A percentile compares a stretch with the other conserved stretches of the same genome.
These are phyloP conservation scores for Pantherophis vulpinus DNA, from an alignment of 2,797 vertebrate genomes.

Conservation along the genomic window DNA sequence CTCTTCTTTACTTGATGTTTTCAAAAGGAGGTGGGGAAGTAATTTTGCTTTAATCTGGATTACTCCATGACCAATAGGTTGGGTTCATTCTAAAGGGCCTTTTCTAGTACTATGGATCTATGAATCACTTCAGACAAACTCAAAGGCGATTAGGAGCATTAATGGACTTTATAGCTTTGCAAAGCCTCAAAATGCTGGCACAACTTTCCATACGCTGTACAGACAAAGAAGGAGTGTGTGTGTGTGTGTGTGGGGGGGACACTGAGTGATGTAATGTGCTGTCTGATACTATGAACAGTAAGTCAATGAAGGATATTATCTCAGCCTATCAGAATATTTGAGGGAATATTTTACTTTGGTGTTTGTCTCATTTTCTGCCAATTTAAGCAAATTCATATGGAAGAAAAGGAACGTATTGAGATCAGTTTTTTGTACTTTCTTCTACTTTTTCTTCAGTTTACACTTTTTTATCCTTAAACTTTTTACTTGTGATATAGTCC, in stretches of 20 bases:
- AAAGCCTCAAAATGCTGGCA: background rate
- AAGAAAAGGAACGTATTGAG: background rate
- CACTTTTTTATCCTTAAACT: background rate
- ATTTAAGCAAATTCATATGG: background rate
- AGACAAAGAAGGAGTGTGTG: background rate
- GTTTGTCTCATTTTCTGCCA: background rate
- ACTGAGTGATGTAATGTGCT: background rate
- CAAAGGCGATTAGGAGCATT: background rate
- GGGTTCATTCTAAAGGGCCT: background rate
- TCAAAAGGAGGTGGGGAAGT: background rate
- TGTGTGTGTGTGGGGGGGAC: no score
- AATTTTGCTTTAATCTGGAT: background rate
- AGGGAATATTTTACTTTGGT: background rate
- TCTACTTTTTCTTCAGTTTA: background rate
- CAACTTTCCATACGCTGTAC: background rate
- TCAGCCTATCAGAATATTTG: background rate
- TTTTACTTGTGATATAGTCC: background rate
- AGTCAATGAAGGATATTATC: background rate
- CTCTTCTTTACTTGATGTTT: background rate
- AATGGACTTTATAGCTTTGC: background rate
- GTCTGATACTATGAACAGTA: background rate
- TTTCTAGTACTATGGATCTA: background rate
- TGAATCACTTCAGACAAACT: background rate
- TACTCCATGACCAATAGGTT: background rate
- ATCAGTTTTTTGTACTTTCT: background rate